These are phyloP conservation scores for Vultur gryphus DNA, from an alignment of 2,797 vertebrate species.

Conservation along the genomic window DNA sequence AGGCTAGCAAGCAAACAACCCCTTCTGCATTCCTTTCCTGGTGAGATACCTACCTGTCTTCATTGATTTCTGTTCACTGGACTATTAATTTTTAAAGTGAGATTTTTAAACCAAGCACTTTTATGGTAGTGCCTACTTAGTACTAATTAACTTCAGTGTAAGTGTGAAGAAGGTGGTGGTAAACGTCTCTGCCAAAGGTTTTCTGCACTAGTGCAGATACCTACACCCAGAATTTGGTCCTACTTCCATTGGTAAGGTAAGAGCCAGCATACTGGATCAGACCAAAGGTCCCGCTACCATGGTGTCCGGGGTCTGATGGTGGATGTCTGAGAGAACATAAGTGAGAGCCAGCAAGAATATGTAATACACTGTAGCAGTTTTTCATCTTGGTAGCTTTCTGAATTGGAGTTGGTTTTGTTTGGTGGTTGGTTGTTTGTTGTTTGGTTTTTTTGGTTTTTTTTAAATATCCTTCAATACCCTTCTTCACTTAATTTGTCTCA, in stretches of 20 bases:
- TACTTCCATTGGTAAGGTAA: neutral
- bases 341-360: neutral
- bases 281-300: neutral
- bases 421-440: neutral
- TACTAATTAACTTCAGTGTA: neutral
- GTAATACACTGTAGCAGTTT: neutral
- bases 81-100: neutral
- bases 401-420: neutral
- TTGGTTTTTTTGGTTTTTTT: neutral
- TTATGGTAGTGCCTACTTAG: neutral
- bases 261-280: neutral
- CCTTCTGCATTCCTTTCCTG: neutral
- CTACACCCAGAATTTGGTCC: neutral
- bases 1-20: neutral
- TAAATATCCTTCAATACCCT: neutral
- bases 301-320: neutral
- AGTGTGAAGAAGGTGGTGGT: neutral
- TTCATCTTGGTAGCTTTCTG: neutral
- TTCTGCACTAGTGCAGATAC: neutral
- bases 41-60: neutral
- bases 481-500: neutral
- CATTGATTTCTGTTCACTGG: neutral
- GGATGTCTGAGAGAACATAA: neutral
- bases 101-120: neutral
- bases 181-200: neutral